A percentile compares a stretch with the other conserved stretches of the same genome.
phyloP scores from a whole-genome alignment of 92 coral and sea anemone species.

The Pocillopora meandrina region DNA sequence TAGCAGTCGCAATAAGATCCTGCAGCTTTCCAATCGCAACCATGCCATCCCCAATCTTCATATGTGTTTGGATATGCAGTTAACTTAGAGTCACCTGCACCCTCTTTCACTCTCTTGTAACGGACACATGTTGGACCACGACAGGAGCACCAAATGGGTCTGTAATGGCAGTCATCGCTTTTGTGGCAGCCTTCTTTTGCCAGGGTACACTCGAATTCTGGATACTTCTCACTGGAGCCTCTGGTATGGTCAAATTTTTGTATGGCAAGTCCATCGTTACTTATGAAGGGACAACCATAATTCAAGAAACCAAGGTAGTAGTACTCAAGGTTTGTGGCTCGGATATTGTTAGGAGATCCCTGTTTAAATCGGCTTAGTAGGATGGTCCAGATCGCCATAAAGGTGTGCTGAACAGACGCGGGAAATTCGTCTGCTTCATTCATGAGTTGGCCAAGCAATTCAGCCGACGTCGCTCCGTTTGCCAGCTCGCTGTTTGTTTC shows the following conservation, averaged over 20 bases:
- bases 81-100: background rate
- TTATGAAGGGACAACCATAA: background rate
- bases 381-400: constrained; percentile 49
- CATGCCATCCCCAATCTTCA: constrained; percentile 26
- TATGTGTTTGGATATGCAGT: background rate
- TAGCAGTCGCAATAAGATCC: constrained; percentile 27
- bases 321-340: constrained; percentile 1
- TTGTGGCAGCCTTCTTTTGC: background rate
- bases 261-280: background rate
- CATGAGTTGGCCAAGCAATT: constrained; percentile 36
- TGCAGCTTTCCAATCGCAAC: constrained; percentile 36
- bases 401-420: constrained; percentile 25
- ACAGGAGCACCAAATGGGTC: constrained; percentile 33
- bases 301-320: background rate
- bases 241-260: constrained; percentile 2
- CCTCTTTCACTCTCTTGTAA: background rate
- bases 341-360: background rate
- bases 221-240: background rate
- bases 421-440: constrained; percentile 15
- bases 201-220: constrained; percentile 1
- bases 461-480: constrained; percentile 11
- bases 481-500: constrained; percentile 41
- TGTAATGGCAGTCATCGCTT: constrained; percentile 6
- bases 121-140: background rate
- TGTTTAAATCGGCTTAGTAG: constrained; percentile 1